Percentiles rank a stretch among this genome's conserved stretches.
Evolutionary conservation across 2,888 invertebrate genomes (phyloP).

Genomic region (Clivina fossor): DNA sequence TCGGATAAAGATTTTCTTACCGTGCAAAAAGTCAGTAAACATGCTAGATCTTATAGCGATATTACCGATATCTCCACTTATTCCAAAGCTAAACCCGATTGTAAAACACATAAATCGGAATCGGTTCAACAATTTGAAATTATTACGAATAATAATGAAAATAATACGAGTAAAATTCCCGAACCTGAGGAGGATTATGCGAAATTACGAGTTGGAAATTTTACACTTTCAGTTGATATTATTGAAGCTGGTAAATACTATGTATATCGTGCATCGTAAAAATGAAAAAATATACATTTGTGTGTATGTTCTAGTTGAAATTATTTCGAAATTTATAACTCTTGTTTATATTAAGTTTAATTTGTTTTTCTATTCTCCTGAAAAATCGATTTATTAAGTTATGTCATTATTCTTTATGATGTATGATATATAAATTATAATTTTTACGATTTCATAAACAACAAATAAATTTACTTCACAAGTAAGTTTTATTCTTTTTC

Average conservation of each 20-base stretch:
- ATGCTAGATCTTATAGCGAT: constrained; percentile 52
- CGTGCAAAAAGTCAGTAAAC: constrained; percentile 47
- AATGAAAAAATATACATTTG: constrained; percentile 15
- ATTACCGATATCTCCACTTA: constrained; percentile 45
- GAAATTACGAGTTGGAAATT: constrained; percentile 48
- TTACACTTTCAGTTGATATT: constrained; percentile 59
- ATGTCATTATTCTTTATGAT: no score
- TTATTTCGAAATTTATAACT: constrained; percentile 8
- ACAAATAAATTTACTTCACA: no score
- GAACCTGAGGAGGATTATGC: constrained; percentile 15
- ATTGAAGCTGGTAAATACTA: constrained; percentile 67
- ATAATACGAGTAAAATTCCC: neutral
- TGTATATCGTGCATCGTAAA: constrained; percentile 40
- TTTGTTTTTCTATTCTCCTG: neutral
- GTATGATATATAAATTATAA: no score
- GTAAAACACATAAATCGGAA: constrained; percentile 15
- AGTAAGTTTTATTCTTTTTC: no score
- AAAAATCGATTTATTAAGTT: no score
- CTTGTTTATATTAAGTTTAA: constrained; percentile 22
- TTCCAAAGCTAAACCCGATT: constrained; percentile 10
- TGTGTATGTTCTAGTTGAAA: neutral
- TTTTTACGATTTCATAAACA: no score
- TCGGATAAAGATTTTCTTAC: constrained; percentile 35
- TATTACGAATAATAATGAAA: constrained; percentile 3
- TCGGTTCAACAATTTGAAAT: constrained; percentile 2